Evolutionary conservation across 2,113 vertebrate species (phyloP), one percentile per base, ranked within the genome.

Genomic region (Chaenocephalus aceratus): DNA sequence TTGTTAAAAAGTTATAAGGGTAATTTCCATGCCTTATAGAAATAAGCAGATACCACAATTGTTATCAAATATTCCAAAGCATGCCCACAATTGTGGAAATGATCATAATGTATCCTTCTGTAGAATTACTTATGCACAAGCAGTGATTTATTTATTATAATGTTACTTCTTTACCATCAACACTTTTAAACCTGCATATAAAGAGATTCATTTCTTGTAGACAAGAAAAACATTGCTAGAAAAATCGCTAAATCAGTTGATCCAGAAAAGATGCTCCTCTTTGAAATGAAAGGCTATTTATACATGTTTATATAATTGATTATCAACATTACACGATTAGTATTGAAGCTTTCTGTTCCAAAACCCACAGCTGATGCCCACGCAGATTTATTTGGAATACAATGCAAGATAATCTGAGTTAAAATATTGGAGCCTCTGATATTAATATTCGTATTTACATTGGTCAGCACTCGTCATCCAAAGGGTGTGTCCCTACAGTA

Each of bases 401-500:
- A 1, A 41, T 16, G 10, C 5, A 2, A 48, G 53, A 52, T 21
- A 53, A 45, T 16, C n/a, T 10, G 2, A 57, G 10, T 62, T 16
- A 14, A 15, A 26, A 7, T 61, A 11, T 7, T 68, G 13, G 18
- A 34, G 4, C 13, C 73, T 23, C 67, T 68, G 53, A 30, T 72
- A 48, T 41, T 71, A 18, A 74, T 34, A 53, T 54, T n/a, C 4
- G 21, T 72, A 15, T 77, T 62, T 16, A 59, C 68, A 51, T 49
- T 61, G 61, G 54, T 63, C 68, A 83, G 16, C 66, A 78, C 63
- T 79, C 51, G 13, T 75, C 18, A 69, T 56, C 51, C 58, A 61
- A 68, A 65, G 62, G 34, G 86, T 80, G 77, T 81, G 62, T 86
- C 76, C 79, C 58, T 73, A 77, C 85, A 84, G 84, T 72, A 83